Evolutionary conservation across 2,888 invertebrate species (phyloP), one percentile per base, ranked within the genome.

Genomic region (Strigamia transsilvanica): DNA sequence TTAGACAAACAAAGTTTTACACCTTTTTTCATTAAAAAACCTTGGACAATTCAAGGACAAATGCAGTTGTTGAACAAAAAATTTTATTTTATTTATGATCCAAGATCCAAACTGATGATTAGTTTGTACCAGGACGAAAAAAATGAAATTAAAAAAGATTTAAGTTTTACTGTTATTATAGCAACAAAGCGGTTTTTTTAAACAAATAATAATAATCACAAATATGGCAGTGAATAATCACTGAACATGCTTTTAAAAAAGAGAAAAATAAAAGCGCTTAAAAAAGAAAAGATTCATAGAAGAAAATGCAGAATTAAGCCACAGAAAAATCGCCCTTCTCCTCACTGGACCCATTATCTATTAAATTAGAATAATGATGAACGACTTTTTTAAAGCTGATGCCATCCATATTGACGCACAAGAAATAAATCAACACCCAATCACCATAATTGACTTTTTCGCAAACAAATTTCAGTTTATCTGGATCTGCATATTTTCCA

Each of bases 341-440:
- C 27, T 32, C 73, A 27, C 1, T 15, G 15, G 15, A 32, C 3
- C 13, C 73, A 1, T n/a, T n/a, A n/a, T 2, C 15, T 15, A 73
- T 73, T 15, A 27, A 32, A 73, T 73, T 32, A 73, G 0, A 32
- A 73, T 32, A 73, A 73, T 38, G 18, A 79, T 34, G 61, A 15
- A 81, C 12, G 13, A 81, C 81, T 32, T 56, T 42, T 23, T 13
- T 42, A 82, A 84, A 85, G 80, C 85, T 84, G 32, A 85, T 79
- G 15, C 84, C 83, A 77, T 85, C 85, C 82, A 86, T 83, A 82
- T 86, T 86, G 82, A 85, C 84, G 79, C 84, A 83, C 23, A 86
- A 80, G 41, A 85, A 80, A 56, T 83, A 83, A 12, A 85, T 66
- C 10, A 85, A 23, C 51, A 82, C 38, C 82, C 82, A 82, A 21